Percentiles rank a stretch among this genome's conserved stretches.
phyloP scores from a whole-genome alignment of 2,888 invertebrate species.

The Diloba caeruleocephala region DNA sequence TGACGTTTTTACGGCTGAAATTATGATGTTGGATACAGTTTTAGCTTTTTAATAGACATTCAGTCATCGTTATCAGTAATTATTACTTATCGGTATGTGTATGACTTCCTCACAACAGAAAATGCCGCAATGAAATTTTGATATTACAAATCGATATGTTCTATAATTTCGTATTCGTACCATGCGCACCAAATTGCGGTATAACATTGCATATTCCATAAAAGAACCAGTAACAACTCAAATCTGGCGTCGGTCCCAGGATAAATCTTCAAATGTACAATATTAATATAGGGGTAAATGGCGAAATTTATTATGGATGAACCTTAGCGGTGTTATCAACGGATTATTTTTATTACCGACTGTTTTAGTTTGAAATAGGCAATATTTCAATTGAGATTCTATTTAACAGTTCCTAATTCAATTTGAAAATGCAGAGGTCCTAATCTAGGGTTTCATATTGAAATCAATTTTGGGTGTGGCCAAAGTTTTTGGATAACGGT shows the following conservation, averaged over 20 bases:
- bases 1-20: too few relatives aligned
- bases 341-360: constrained; percentile 46
- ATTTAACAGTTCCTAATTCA: constrained; percentile 37
- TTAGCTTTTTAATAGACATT: too few relatives aligned
- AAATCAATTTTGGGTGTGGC: too few relatives aligned
- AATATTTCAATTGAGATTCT: too few relatives aligned
- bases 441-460: too few relatives aligned
- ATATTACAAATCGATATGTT: constrained; percentile 19
- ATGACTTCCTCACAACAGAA: background rate
- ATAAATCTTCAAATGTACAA: constrained; percentile 54
- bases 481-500: too few relatives aligned
- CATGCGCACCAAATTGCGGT: constrained; percentile 31
- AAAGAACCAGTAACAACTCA: constrained; percentile 51
- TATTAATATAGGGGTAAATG: constrained; percentile 54
- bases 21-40: too few relatives aligned
- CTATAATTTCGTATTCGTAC: constrained; percentile 22
- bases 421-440: constrained; percentile 16
- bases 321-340: constrained; percentile 44
- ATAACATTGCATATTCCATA: constrained; percentile 47
- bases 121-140: background rate
- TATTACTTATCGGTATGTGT: too few relatives aligned
- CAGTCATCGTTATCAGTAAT: too few relatives aligned
- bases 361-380: too few relatives aligned
- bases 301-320: constrained; percentile 56
- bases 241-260: constrained; percentile 49